phyloP scores from a whole-genome alignment of 1,140 invertebrate genomes.

The Pissodes strobi region DNA sequence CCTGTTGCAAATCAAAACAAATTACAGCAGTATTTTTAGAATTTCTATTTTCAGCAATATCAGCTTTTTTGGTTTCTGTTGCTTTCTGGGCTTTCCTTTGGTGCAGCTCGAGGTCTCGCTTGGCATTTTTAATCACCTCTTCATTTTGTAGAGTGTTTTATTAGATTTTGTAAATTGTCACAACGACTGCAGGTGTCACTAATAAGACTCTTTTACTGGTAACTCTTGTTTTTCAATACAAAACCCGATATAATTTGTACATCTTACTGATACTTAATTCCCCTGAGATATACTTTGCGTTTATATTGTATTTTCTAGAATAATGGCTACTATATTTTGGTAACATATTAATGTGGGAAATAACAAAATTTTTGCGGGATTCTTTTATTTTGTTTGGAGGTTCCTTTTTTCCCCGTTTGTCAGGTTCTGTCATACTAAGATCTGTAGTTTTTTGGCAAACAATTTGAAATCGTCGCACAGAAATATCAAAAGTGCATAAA shows the following conservation, averaged over 20 bases:
- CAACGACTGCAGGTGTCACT: slow-evolving; percentile 9
- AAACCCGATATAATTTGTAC: not conserved
- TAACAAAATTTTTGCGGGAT: not conserved
- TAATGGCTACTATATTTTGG: too few species aligned
- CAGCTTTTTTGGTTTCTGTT: slow-evolving; percentile 1
- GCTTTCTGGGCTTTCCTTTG: slow-evolving; percentile 4
- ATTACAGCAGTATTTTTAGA: slow-evolving; percentile 7
- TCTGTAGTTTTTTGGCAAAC: too few species aligned
- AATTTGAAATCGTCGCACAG: too few species aligned
- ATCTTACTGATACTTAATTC: slow-evolving; percentile 5
- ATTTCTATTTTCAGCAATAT: slow-evolving; percentile 10
- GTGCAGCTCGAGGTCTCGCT: not conserved
- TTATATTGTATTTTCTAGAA: too few species aligned
- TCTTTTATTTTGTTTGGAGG: slow-evolving; percentile 13
- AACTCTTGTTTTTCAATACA: not conserved
- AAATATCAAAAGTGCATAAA: slow-evolving; percentile 4
- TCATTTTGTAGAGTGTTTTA: slow-evolving; percentile 3
- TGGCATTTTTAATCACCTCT: not conserved
- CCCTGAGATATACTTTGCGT: too few species aligned
- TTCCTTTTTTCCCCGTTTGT: slow-evolving; percentile 2
- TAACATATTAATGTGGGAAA: too few species aligned
- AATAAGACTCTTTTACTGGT: too few species aligned
- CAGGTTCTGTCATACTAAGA: too few species aligned
- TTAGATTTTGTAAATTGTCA: slow-evolving; percentile 7
- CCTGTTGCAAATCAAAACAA: slow-evolving; percentile 15